Base-by-base conservation (phyloP, 2,888 invertebrate species). In the Schizotus pectinicornis region DNA sequence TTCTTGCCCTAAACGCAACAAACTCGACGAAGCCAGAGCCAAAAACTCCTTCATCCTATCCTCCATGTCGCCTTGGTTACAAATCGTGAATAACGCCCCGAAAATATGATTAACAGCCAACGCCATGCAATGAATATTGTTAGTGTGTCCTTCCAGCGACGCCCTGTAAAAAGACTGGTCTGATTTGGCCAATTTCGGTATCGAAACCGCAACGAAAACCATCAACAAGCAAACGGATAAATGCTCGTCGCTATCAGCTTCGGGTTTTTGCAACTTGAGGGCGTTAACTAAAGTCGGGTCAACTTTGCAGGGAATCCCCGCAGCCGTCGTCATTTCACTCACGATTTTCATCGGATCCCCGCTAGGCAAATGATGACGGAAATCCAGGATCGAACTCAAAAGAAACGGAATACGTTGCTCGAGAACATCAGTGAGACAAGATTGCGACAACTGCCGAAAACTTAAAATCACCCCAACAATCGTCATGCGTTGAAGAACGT, bases 91-190 rank as follows among this genome's bases (percentile, higher is more conserved):
- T 50, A 99, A 81, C 1, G 98, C 98, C 11, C 96, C 97, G 73
- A 98, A 98, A 62, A 98, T 93, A 69, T 94, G 92, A 75, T 96
- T 97, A 35, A 98, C 92, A 0, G 98, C 97, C 39, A 94, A 88
- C 1, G 98, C 96, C 85, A 99, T 92, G 76, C 99, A 99, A 78
- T 99, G 99, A 61, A 95, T 95, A 78, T 99, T 99, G 81, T 99
- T 99, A n/a, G 94, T 89, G 77, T 99, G 98, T 0, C 96, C 97
- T 82, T 93, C 91, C 56, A 92, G 81, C 0, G 93, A 91, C 0
- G 94, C 91, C 56, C 92, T 84, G 76, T 94, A 94, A 71, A 94
- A 93, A 0, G 96, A 94, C 50, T 88, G 89, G 59, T 98, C 97
- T 70, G 89, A 92, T 57, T 92, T 86, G 1, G 98, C 97, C 46